Conservation (phyloP, 2,888 invertebrate species). For the Sarcophaga caerulescens region DNA sequence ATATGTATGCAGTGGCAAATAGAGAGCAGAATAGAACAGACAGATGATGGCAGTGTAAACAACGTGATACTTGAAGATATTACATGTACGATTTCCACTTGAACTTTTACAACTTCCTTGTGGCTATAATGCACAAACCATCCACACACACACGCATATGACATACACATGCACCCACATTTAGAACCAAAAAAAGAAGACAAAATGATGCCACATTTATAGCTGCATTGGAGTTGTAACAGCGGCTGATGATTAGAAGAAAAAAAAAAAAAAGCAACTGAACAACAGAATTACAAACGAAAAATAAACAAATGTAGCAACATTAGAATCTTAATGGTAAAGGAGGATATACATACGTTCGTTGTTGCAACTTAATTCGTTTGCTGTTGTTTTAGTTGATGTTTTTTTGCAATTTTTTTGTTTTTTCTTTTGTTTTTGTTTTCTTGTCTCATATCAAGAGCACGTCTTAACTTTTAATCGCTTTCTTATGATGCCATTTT, state of each 20-base stretch:
- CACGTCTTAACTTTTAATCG: constrained; percentile 66
- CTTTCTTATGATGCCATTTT: constrained; percentile 61
- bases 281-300: neutral
- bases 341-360: neutral
- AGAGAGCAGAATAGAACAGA: neutral
- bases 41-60: constrained; percentile 28
- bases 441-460: constrained; percentile 23
- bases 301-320: constrained; percentile 41
- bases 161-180: constrained; percentile 18
- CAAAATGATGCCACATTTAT: constrained; percentile 26
- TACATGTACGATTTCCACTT: constrained; percentile 61
- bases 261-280: neutral
- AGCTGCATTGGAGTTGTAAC: constrained; percentile 8
- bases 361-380: neutral
- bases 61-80: constrained; percentile 52
- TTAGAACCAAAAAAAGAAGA: constrained; percentile 13
- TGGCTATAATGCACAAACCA: constrained; percentile 40
- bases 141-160: neutral
- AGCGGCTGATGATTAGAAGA: neutral
- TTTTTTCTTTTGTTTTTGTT: neutral
- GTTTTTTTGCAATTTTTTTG: constrained; percentile 37
- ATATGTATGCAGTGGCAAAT: neutral
- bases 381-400: constrained; percentile 34
- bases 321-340: constrained; percentile 16
- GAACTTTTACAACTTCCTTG: constrained; percentile 68